A percentile compares a stretch with the other conserved stretches of the same genome.
phyloP scores from a whole-genome alignment of 2,888 invertebrate species.

The Eurytoma adleriae region DNA sequence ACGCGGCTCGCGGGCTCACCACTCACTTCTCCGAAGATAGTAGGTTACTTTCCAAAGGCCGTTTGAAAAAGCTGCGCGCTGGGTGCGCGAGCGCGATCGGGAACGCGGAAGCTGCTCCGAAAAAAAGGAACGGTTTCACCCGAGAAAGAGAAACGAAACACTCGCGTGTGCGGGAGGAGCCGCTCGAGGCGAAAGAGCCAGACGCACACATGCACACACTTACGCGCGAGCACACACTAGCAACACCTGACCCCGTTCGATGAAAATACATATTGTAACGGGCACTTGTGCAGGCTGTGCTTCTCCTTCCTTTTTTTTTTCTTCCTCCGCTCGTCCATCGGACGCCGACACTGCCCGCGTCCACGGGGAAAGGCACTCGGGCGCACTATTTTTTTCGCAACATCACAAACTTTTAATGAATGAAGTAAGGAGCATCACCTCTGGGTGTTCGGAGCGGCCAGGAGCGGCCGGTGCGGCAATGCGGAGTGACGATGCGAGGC shows the following conservation, averaged over 20 bases:
- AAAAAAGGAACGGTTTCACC: constrained; percentile 52
- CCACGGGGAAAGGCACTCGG: no score
- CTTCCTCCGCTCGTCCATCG: no score
- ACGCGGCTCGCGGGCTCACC: not conserved
- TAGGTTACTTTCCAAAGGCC: constrained; percentile 48
- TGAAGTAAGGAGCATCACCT: not conserved
- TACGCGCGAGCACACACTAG: constrained; percentile 6
- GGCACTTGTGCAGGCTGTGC: constrained; percentile 2
- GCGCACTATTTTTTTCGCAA: not conserved
- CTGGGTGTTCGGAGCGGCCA: not conserved
- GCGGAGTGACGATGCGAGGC: not conserved
- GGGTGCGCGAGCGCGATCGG: constrained; percentile 11
- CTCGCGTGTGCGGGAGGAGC: constrained; percentile 52
- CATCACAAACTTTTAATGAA: no score
- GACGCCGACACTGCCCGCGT: no score
- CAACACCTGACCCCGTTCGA: constrained; percentile 62
- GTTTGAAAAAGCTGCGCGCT: constrained; percentile 34
- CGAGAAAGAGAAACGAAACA: constrained; percentile 51
- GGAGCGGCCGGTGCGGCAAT: not conserved
- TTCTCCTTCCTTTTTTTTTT: not conserved
- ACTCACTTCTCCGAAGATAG: constrained; percentile 17
- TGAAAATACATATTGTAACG: constrained; percentile 58
- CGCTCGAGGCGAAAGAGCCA: constrained; percentile 38
- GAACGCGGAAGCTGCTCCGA: constrained; percentile 54
- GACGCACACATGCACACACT: constrained; percentile 14